phyloP scores from a whole-genome alignment of 2,113 vertebrate genomes.

The Emydura subglobosa region DNA sequence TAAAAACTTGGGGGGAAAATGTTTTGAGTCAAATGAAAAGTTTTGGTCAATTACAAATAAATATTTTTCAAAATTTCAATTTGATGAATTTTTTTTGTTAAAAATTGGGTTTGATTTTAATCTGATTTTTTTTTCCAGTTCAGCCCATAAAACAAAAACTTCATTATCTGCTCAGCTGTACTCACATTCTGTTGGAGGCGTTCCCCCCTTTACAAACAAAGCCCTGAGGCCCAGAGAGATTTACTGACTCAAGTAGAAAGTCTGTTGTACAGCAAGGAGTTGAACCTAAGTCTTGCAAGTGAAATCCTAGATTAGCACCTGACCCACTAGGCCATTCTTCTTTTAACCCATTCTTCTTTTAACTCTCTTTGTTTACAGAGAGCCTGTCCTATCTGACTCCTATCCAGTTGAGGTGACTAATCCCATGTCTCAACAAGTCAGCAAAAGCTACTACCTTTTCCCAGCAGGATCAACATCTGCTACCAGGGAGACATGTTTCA shows the following conservation, averaged over 20 bases:
- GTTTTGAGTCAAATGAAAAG: neutral
- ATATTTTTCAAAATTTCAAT: neutral
- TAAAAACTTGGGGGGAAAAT: neutral
- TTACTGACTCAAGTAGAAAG: neutral
- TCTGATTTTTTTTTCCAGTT: neutral
- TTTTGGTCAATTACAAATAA: neutral
- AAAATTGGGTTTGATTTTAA: neutral
- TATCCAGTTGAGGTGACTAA: neutral
- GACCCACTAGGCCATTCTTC: conserved; percentile 4
- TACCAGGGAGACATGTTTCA: neutral
- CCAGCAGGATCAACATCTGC: neutral
- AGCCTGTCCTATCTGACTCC: conserved; percentile 1
- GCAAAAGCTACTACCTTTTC: neutral
- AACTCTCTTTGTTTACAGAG: conserved; percentile 15
- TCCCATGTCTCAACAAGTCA: neutral
- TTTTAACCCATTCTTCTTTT: conserved; percentile 12
- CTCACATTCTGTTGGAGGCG: neutral
- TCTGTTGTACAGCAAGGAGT: neutral
- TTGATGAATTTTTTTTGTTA: neutral
- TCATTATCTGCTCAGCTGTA: neutral
- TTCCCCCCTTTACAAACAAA: neutral
- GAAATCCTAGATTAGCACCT: conserved; percentile 11
- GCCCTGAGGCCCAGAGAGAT: neutral
- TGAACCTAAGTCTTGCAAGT: neutral
- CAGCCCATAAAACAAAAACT: neutral